Percentiles rank a stretch among this genome's conserved stretches.
Evolutionary conservation across 2,113 vertebrate species (phyloP).

Genomic region (Neodontobutis hainanensis): DNA sequence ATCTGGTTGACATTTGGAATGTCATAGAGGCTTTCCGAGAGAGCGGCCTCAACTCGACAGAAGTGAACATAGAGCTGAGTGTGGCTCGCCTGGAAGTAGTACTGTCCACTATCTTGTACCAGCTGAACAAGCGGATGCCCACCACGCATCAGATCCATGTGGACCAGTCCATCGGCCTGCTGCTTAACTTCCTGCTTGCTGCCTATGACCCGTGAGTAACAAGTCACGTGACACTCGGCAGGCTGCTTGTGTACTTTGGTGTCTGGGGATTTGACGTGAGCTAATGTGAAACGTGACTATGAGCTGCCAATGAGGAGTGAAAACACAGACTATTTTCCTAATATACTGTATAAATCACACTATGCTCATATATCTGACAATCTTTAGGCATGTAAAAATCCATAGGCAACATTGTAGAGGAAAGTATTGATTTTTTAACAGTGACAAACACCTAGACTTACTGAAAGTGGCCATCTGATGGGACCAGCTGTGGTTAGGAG

Average conservation of each 20-base stretch:
- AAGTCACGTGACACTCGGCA: slow-evolving; percentile 18
- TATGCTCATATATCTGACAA: background rate
- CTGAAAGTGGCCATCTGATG: slow-evolving; percentile 1
- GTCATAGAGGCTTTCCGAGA: slow-evolving; percentile 95
- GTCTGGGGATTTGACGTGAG: slow-evolving; percentile 32
- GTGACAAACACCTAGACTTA: background rate
- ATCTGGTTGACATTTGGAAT: slow-evolving; percentile 98
- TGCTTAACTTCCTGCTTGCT: slow-evolving; percentile 96
- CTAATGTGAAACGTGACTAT: slow-evolving; percentile 26
- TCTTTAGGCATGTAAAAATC: background rate
- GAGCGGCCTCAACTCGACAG: slow-evolving; percentile 91
- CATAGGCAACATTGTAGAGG: background rate
- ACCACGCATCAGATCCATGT: slow-evolving; percentile 96
- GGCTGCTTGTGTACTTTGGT: slow-evolving; percentile 11
- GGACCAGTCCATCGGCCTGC: slow-evolving; percentile 92
- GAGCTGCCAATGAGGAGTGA: slow-evolving; percentile 17
- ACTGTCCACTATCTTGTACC: slow-evolving; percentile 93
- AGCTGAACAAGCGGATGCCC: slow-evolving; percentile 98
- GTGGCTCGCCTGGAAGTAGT: slow-evolving; percentile 93
- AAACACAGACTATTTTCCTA: slow-evolving; percentile 22
- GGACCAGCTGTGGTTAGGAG: background rate
- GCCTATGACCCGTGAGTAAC: slow-evolving; percentile 94
- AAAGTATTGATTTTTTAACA: too few relatives aligned
- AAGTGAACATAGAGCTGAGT: slow-evolving; percentile 87
- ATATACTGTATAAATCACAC: background rate